Evolutionary conservation across 2,113 vertebrate species (phyloP), one percentile per base, ranked within the genome.

Genomic region (human): DNA sequence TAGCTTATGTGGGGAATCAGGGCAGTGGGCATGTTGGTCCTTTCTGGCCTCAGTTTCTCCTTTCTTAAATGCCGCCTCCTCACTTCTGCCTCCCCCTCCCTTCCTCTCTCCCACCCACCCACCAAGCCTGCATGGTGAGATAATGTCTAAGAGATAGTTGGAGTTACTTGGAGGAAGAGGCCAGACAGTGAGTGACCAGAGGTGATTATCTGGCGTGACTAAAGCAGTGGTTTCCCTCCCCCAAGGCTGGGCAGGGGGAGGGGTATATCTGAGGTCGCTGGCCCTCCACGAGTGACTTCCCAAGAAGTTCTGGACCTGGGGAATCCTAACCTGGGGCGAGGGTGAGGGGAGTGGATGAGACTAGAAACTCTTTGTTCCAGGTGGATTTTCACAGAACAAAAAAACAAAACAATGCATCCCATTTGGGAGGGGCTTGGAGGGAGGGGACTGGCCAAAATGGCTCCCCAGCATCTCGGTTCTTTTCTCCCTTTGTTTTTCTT

Each of bases 201-300:
- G 98, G 98, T 98, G 97, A 98, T 98, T 98, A 98, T 98, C 98
- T 94, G 96, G 96, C 80, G 4, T 98, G 98, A 98, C 97, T 98
- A 97, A 98, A 97, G 94, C 95, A 45, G 97, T n/a, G 97, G 96
- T 98, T 95, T 96, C 97, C 92, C 95, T 90, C 45, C 89, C 89
- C 87, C 45, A 27, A n/a, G 88, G 92, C 89, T 20, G 16, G 78
- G 90, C 50, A 84, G 84, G 76, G 93, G 97, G 97, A 95, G 96
- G 96, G 88, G 94, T 79, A 85, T 76, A 87, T 59, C 82, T 40
- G 89, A 98, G 96, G 91, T 85, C 66, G 90, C 86, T 85, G 70
- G 87, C 5, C 78, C 66, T 90, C 83, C 52, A 85, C 89, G 11
- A 95, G 95, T 88, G 76, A 83, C 79, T 70, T 76, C 94, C 95